A percentile compares a stretch with the other conserved stretches of the same genome.
These are phyloP conservation scores for Torymus tubicola DNA, from an alignment of 2,888 invertebrate genomes.

Conservation along the genomic window DNA sequence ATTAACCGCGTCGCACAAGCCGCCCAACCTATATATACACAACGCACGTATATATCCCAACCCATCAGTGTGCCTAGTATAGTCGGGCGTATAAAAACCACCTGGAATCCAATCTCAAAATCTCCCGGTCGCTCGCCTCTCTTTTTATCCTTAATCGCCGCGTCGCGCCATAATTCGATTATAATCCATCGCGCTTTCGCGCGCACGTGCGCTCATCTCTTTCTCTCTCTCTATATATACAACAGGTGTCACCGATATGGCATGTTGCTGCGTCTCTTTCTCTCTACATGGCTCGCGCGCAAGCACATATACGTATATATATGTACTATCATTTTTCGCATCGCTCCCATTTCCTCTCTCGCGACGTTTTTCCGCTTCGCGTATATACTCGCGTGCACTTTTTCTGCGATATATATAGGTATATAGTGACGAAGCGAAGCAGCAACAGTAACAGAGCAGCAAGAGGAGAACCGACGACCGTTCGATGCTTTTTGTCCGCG, in stretches of 20 bases:
- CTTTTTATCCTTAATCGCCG: conserved; percentile 20
- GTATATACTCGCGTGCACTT: background rate
- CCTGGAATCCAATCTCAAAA: conserved; percentile 26
- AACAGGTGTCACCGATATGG: conserved; percentile 75
- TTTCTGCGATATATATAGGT: background rate
- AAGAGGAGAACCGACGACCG: too few relatives aligned
- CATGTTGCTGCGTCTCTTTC: conserved; percentile 68
- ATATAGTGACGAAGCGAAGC: too few relatives aligned
- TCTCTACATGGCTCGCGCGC: conserved; percentile 21
- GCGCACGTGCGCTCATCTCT: conserved; percentile 60
- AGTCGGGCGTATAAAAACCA: too few relatives aligned
- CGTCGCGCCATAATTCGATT: conserved; percentile 71
- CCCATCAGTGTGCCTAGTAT: too few relatives aligned
- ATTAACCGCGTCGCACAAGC: too few relatives aligned
- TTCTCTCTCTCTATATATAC: too few relatives aligned
- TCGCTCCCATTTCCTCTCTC: conserved; percentile 13
- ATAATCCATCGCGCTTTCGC: conserved; percentile 67
- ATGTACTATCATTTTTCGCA: conserved; percentile 32
- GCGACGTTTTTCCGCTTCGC: background rate
- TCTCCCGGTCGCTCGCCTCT: background rate
- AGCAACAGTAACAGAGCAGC: too few relatives aligned
- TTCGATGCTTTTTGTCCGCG: background rate
- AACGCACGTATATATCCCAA: too few relatives aligned
- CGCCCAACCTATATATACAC: too few relatives aligned
- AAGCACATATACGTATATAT: background rate